Evolutionary conservation across 2,797 vertebrate species (phyloP).

Genomic region (Rhodeus uyekii): DNA sequence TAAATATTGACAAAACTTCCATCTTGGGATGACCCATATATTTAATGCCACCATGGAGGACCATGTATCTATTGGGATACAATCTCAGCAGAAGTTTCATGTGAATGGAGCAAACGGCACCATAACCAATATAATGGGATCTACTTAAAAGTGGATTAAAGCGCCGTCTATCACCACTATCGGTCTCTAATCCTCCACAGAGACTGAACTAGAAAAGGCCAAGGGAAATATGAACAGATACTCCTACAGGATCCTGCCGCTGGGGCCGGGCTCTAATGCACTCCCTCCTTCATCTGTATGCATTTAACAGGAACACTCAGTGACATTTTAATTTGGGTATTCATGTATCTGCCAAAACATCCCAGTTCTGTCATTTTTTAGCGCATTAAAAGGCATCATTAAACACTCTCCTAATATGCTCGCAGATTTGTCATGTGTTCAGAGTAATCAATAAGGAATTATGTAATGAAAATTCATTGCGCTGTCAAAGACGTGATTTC

Average conservation of each 20-base stretch:
- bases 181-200: neutral
- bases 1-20: neutral
- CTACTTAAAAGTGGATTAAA: constrained; percentile 24
- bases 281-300: constrained; percentile 13
- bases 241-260: neutral
- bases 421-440: constrained; percentile 23
- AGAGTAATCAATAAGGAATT: constrained; percentile 37
- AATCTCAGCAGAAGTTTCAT: neutral
- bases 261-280: neutral
- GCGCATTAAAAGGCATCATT: constrained; percentile 32
- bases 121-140: neutral
- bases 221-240: constrained; percentile 1
- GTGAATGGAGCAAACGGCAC: neutral
- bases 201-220: constrained; percentile 7
- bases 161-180: constrained; percentile 1
- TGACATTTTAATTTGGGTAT: constrained; percentile 36
- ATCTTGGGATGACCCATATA: neutral
- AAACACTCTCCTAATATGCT: constrained; percentile 31
- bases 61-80: neutral
- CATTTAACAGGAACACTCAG: constrained; percentile 31
- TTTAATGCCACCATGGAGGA: neutral
- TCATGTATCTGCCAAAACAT: constrained; percentile 29
- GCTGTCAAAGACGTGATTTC: constrained; percentile 11
- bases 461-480: constrained; percentile 19
- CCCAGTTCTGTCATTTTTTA: constrained; percentile 16